Evolutionary conservation across 2,797 vertebrate species (phyloP), one percentile per base, ranked within the genome.

Genomic region (Pseudochromis fuscus): DNA sequence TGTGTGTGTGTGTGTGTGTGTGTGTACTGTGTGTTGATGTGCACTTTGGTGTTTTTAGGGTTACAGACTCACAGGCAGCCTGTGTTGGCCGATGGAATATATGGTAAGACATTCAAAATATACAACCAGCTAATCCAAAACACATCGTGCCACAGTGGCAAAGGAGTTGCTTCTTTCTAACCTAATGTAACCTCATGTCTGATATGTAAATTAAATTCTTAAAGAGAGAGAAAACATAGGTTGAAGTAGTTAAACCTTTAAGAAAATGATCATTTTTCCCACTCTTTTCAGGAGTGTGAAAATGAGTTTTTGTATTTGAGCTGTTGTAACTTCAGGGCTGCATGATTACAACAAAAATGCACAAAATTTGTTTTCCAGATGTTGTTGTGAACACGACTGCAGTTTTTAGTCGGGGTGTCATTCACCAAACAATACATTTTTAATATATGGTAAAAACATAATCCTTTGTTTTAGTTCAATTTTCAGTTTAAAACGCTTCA

Each of bases 31-130:
- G 67, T 88, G 86, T 79, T 93, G 87, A 93, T 91, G 83, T 94
- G 88, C 91, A 60, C 81, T 91, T 88, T 93, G 92, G 90, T 94
- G 86, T 94, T 92, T 94, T 87, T 91, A 92, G 88, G 90, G 88
- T 83, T 82, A 86, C 87, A 92, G 92, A 85, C 72, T 85, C 77
- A 77, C 90, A 94, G 75, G 53, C 85, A 86, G 84, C 81, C 76
- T 76, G 65, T 90, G 83, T 90, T 88, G 87, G 78, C 89, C 87
- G n/a, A 94, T 94, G 93, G 93, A 94, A 52, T 94, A 94, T 85
- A 92, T 94, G 93, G 92, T 94, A 94, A 94, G 93, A 86, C 63
- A 67, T 81, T 88, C 33, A 81, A 77, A 79, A 68, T 60, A 78
- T 87, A 72, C 33, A 48, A 65, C 15, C 60, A 67, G 52, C 38